Percentiles rank a stretch among this genome's conserved stretches.
Evolutionary conservation across 1,140 invertebrate species (phyloP).

Genomic region (Leptinotarsa lineolata): DNA sequence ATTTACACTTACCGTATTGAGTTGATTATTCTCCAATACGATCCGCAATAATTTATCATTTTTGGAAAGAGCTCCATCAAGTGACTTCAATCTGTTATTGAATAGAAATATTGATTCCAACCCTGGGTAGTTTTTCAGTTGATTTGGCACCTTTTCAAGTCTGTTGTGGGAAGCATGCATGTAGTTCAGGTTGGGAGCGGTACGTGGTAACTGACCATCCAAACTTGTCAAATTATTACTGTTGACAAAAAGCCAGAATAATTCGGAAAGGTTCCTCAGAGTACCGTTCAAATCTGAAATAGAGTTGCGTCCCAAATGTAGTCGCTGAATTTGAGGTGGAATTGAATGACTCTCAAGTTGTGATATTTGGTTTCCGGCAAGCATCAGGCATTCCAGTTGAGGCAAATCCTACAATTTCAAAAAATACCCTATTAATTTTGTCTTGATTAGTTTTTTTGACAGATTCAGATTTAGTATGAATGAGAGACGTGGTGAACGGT

Average conservation of each 20-base stretch:
- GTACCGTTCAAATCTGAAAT: conserved; percentile 74
- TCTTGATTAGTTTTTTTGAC: too few relatives aligned
- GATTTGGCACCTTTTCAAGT: conserved; percentile 68
- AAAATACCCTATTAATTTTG: background rate
- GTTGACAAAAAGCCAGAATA: conserved; percentile 79
- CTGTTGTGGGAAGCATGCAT: conserved; percentile 75
- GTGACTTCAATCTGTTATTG: conserved; percentile 68
- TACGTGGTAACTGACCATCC: conserved; percentile 74
- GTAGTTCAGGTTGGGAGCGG: conserved; percentile 66
- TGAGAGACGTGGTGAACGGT: too few relatives aligned
- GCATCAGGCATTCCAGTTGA: conserved; percentile 67
- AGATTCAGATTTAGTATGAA: too few relatives aligned
- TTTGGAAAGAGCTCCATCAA: conserved; percentile 72
- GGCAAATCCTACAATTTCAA: conserved; percentile 66
- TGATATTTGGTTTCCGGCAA: conserved; percentile 71
- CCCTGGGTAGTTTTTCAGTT: conserved; percentile 67
- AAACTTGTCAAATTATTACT: conserved; percentile 72
- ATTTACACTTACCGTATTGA: conserved; percentile 66
- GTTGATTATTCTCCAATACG: conserved; percentile 71
- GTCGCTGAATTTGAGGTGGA: conserved; percentile 64
- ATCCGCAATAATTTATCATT: conserved; percentile 67
- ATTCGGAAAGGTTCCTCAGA: conserved; percentile 65
- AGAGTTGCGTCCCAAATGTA: conserved; percentile 75
- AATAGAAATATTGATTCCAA: conserved; percentile 72
- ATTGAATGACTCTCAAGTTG: conserved; percentile 49